These are phyloP conservation scores for Poeciliopsis presidionis DNA, from an alignment of 2,797 vertebrate species.

Conservation along the genomic window DNA sequence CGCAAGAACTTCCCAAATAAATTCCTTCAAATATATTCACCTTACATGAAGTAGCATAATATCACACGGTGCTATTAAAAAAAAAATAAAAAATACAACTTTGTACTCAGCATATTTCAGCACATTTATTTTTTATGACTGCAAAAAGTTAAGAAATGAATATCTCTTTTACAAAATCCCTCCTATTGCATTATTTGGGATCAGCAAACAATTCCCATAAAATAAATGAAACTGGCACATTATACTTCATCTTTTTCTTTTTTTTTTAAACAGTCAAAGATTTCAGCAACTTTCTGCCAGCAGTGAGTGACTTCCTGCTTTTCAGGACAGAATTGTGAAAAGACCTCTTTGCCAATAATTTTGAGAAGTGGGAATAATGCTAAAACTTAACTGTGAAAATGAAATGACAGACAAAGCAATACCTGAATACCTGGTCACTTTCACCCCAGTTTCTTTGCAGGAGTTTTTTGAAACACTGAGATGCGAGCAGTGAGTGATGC, in stretches of 20 bases:
- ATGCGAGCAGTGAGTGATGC: conserved; percentile 56
- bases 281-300: neutral
- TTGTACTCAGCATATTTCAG: neutral
- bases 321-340: neutral
- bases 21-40: neutral
- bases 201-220: neutral
- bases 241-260: neutral
- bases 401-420: neutral
- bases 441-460: neutral
- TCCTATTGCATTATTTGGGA: neutral
- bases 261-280: neutral
- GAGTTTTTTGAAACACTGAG: conserved; percentile 20
- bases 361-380: neutral
- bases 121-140: neutral
- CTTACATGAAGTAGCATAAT: neutral
- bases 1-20: neutral
- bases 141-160: neutral
- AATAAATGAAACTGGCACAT: neutral
- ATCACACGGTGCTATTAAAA: neutral
- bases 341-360: neutral
- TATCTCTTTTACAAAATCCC: neutral
- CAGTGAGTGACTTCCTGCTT: neutral
- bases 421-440: neutral
- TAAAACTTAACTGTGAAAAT: neutral
- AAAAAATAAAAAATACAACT: neutral